phyloP scores from a whole-genome alignment of 2,113 vertebrate genomes.

The Xerus inauris region DNA sequence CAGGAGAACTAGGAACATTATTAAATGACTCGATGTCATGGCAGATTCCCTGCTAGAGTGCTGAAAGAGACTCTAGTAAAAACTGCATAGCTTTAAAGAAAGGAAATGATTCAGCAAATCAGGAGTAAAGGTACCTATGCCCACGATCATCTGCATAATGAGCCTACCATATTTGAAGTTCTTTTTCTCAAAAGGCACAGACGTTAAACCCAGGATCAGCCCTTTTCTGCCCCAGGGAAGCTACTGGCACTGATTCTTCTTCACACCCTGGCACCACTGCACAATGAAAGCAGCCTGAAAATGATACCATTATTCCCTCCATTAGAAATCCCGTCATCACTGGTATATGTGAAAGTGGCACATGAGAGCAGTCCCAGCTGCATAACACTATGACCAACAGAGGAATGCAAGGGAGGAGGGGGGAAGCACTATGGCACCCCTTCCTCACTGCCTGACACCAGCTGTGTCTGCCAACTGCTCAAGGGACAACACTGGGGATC shows the following conservation, averaged over 20 bases:
- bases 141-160: neutral
- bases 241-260: neutral
- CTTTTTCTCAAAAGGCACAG: neutral
- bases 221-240: neutral
- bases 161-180: neutral
- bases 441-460: too few relatives aligned
- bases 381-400: neutral
- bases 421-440: too few relatives aligned
- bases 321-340: neutral
- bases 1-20: neutral
- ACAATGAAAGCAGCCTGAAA: neutral
- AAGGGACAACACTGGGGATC: neutral
- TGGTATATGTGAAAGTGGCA: neutral
- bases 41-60: neutral
- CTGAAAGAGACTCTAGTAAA: neutral
- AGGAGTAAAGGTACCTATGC: neutral
- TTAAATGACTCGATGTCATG: neutral
- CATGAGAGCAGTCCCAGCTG: neutral
- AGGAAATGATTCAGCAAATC: neutral
- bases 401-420: fast-evolving
- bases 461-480: neutral
- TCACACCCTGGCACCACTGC: neutral
- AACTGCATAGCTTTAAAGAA: neutral
- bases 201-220: neutral
- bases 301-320: neutral